A percentile compares a stretch with the other conserved stretches of the same genome.
These are phyloP conservation scores for Actenoides lindsayi DNA, from an alignment of 2,113 vertebrate species.

Conservation along the genomic window DNA sequence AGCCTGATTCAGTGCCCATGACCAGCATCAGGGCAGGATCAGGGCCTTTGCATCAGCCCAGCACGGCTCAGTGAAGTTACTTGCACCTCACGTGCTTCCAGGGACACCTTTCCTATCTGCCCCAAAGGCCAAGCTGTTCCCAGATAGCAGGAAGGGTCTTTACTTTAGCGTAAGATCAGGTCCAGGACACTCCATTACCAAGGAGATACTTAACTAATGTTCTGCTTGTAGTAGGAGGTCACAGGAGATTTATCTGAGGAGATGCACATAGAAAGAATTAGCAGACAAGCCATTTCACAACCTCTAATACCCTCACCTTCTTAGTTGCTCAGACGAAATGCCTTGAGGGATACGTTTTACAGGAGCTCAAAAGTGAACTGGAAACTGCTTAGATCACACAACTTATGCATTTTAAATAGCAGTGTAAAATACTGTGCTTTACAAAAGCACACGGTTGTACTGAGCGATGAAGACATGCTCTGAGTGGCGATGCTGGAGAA, in stretches of 20 bases:
- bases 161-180: background rate
- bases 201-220: conserved; percentile 63
- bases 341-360: conserved; percentile 62
- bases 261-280: conserved; percentile 64
- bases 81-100: background rate
- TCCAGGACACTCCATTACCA: conserved; percentile 55
- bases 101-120: background rate
- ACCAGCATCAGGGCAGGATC: no score
- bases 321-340: conserved; percentile 38
- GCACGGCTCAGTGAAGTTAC: background rate
- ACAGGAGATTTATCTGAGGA: conserved; percentile 68
- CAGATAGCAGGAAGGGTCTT: background rate
- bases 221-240: conserved; percentile 63
- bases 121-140: background rate
- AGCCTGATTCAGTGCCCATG: background rate
- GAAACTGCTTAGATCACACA: conserved; percentile 71
- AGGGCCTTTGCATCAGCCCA: background rate
- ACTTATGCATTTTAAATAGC: conserved; percentile 69
- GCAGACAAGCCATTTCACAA: conserved; percentile 68
- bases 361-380: conserved; percentile 63
- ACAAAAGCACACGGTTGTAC: conserved; percentile 29
- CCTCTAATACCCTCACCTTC: conserved; percentile 64
- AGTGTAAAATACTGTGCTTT: conserved; percentile 7
- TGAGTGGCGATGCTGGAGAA: background rate
- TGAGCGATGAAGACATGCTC: background rate